phyloP scores from a whole-genome alignment of 2,888 invertebrate species.

The Acanthosepion pharaonis region DNA sequence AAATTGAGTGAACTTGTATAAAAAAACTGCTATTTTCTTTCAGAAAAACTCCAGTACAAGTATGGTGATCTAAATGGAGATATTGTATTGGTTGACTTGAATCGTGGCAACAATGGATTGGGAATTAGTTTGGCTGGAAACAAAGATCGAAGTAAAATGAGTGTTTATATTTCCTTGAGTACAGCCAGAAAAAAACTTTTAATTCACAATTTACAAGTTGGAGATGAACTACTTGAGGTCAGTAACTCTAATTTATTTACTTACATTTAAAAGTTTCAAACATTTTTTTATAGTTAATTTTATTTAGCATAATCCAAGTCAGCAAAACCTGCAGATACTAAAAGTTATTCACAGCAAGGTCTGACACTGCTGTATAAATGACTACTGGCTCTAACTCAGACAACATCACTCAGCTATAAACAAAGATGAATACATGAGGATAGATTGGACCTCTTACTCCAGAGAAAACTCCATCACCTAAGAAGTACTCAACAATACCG shows the following conservation, averaged over 20 bases:
- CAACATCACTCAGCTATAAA: too few species aligned
- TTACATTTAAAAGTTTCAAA: neutral
- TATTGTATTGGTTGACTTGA: conserved; percentile 83
- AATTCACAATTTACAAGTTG: too few species aligned
- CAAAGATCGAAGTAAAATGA: conserved; percentile 93
- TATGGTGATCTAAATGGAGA: conserved; percentile 84
- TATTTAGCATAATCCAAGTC: neutral
- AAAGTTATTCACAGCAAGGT: too few species aligned
- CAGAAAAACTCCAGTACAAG: conserved; percentile 94
- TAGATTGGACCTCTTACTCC: too few species aligned
- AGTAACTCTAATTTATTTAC: conserved; percentile 48
- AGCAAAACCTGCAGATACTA: too few species aligned
- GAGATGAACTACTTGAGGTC: conserved; percentile 96
- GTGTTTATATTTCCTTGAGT: conserved; percentile 96
- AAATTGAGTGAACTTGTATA: neutral
- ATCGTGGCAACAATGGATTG: conserved; percentile 81
- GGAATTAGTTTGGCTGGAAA: conserved; percentile 96
- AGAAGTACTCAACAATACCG: too few species aligned
- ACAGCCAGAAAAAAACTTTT: too few species aligned
- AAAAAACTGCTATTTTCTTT: conserved; percentile 50
- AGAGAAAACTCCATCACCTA: too few species aligned
- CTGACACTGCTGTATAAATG: too few species aligned
- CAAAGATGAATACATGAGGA: too few species aligned
- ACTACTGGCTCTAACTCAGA: too few species aligned
- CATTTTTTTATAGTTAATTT: neutral